Evolutionary conservation across 2,888 invertebrate genomes (phyloP), one percentile per base, ranked within the genome.

Genomic region (Hypercompe scribonia): DNA sequence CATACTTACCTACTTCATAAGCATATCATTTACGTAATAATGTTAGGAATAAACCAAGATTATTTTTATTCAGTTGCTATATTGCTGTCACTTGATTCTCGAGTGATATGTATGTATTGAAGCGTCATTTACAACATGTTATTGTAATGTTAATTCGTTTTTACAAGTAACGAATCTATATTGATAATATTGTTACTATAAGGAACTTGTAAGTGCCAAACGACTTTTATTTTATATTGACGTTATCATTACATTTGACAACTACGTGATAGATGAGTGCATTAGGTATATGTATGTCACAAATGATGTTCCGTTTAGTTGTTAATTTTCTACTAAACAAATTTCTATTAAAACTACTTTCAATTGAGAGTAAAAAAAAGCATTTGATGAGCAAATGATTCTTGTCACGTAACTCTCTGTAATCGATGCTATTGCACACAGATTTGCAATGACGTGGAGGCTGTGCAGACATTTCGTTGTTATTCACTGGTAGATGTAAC

Each of bases 361-460:
- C 74, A 81, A 78, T 81, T 77, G 76, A 71, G 78, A 81, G 84
- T 72, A 82, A 58, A 61, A 81, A 86, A 81, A 54, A 74, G 78
- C 80, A 83, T 87, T 86, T 86, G 87, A 88, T 88, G 86, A 84
- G 82, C 81, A 82, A 81, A 81, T 83, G 83, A 76, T 77, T 78
- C 68, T 42, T 68, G 70, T 86, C 87, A 87, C 84, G 88, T 87
- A 89, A 90, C 79, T 42, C 76, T 2, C 81, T 82, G 77, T 75
- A 84, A 85, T 86, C 80, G 73, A 71, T 65, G 75, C 74, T 65
- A 80, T 87, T 87, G 81, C 85, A 78, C 81, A 84, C 82, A 61
- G 61, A 61, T 61, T 61, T 61, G 61, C 18, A 61, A 61, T 61
- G 61, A 28, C 31, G 15, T 61, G 61, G 31, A 31, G 7, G 31